Base-by-base conservation (phyloP, 2,113 vertebrate genomes). In the Xyliphius kryptos region DNA sequence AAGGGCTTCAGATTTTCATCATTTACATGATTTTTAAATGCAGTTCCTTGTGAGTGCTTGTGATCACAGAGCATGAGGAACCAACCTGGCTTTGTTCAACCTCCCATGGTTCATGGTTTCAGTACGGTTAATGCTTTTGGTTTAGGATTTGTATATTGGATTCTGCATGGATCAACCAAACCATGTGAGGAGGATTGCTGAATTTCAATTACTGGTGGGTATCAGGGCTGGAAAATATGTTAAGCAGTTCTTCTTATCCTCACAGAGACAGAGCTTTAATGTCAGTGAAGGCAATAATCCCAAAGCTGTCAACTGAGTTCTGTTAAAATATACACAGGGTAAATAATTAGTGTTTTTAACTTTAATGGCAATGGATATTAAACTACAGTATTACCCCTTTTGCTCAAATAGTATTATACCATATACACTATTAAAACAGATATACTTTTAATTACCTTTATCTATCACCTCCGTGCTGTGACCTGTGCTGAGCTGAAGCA, bases 121-220 rank as follows among this genome's bases (percentile, higher is more conserved):
- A 58, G 46, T 21, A 38, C 17, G 36, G 67, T 67, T 52, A 71
- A 71, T 59, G 53, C 61, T 20, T 57, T 55, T 56, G 62, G 61
- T 70, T 74, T 64, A 71, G 17, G 32, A 49, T 54, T 17, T 51
- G 49, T 59, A 49, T 61, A 37, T 21, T 44, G 52, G 56, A 63
- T 38, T 69, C 52, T 43, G n/a, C 51, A 32, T 40, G 52, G 67
- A 70, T 73, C 54, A 74, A 62, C 58, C 57, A 21, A 70, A 66
- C 44, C 71, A 52, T 59, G 65, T 74, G 62, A 74, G 54, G 47
- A 64, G 40, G 41, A 46, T 69, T 46, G 64, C 56, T 54, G 40
- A 70, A 73, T 73, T 72, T 50, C 26, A 69, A 61, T 67, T 56
- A 68, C 56, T 59, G 16, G 17, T 57, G 66, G 66, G 61, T 50